These are phyloP conservation scores for Philopotamus ludificatus DNA, from an alignment of 1,140 invertebrate species.

Conservation along the genomic window DNA sequence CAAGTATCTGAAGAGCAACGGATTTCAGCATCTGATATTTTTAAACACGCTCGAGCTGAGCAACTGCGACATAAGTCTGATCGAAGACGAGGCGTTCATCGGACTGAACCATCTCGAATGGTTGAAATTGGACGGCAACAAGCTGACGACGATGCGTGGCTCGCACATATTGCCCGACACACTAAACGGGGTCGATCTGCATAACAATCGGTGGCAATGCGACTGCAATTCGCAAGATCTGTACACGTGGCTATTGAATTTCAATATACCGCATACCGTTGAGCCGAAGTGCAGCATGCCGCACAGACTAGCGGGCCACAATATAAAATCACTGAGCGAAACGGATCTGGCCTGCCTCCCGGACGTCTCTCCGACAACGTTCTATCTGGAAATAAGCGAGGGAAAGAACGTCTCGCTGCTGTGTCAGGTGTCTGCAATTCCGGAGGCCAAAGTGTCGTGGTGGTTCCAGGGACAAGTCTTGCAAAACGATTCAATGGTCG, in stretches of 20 bases:
- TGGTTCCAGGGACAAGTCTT: conserved; percentile 74
- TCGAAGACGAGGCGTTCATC: conserved; percentile 79
- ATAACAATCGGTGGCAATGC: conserved; percentile 87
- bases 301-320: conserved; percentile 61
- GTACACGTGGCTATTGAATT: conserved; percentile 73
- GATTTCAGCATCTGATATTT: conserved; percentile 73
- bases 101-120: conserved; percentile 80
- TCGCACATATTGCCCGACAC: conserved; percentile 68
- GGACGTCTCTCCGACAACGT: conserved; percentile 67
- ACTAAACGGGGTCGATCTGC: conserved; percentile 74
- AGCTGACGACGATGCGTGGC: conserved; percentile 68
- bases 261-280: conserved; percentile 69
- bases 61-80: conserved; percentile 70
- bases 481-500: conserved; percentile 67
- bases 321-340: conserved; percentile 67
- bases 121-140: conserved; percentile 80
- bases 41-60: conserved; percentile 80
- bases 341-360: conserved; percentile 82
- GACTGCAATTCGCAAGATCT: conserved; percentile 78
- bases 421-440: conserved; percentile 75
- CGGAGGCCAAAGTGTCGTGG: conserved; percentile 77
- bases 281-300: conserved; percentile 77
- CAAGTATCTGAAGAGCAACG: conserved; percentile 64
- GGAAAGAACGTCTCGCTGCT: conserved; percentile 76
- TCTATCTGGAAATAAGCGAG: conserved; percentile 73